Evolutionary conservation across 1,140 invertebrate species (phyloP).

Genomic region (Dinoponera quadriceps): DNA sequence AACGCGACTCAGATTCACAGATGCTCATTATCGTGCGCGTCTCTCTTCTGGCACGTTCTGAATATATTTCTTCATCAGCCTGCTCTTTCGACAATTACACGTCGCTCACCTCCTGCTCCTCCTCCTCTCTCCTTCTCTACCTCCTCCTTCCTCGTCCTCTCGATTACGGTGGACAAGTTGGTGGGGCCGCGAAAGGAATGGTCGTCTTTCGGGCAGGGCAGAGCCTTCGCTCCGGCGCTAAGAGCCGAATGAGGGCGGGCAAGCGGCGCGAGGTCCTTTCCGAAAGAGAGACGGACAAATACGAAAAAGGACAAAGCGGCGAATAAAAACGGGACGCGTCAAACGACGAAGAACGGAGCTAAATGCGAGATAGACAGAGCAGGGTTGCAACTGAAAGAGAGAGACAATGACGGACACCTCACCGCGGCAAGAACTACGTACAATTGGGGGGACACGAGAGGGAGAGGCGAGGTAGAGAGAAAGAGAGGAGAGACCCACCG

Average conservation of each 20-base stretch:
- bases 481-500: conserved; percentile 58
- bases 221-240: conserved; percentile 25
- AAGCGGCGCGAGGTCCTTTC: conserved; percentile 24
- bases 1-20: neutral
- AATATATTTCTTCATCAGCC: conserved; percentile 18
- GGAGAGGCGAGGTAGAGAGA: conserved; percentile 50
- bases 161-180: conserved; percentile 17
- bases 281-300: conserved; percentile 38
- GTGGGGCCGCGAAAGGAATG: conserved; percentile 53
- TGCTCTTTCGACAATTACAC: conserved; percentile 36
- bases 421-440: conserved; percentile 35
- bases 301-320: conserved; percentile 20
- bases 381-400: conserved; percentile 34
- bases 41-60: conserved; percentile 6
- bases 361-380: conserved; percentile 24
- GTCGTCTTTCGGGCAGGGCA: conserved; percentile 57
- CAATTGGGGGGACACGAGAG: conserved; percentile 53
- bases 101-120: conserved; percentile 8
- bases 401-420: conserved; percentile 29
- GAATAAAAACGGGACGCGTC: conserved; percentile 37
- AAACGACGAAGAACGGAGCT: conserved; percentile 12
- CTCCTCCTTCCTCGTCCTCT: conserved; percentile 18
- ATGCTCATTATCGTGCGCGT: neutral
- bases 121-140: neutral
- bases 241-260: conserved; percentile 54